Percentiles rank a stretch among this genome's conserved stretches.
These are phyloP conservation scores for Andrena bucephala DNA, from an alignment of 2,888 invertebrate species.

Conservation along the genomic window DNA sequence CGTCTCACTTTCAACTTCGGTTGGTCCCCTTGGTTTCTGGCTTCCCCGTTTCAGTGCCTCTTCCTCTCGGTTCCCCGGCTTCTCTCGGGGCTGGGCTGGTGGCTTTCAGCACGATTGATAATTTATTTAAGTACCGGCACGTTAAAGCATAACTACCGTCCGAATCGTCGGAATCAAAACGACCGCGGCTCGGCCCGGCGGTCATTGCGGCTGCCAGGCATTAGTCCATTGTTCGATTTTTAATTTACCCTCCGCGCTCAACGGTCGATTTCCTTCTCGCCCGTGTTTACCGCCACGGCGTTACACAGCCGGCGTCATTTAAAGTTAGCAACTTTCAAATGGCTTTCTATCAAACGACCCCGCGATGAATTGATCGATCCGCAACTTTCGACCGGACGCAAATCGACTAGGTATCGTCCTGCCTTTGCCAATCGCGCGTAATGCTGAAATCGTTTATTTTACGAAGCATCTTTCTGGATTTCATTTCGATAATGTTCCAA, in stretches of 20 bases:
- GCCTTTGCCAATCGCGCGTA: background rate
- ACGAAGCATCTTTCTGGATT: background rate
- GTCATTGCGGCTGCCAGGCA: slow-evolving; percentile 56
- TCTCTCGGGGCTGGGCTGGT: slow-evolving; percentile 24
- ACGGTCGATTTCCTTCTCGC: slow-evolving; percentile 58
- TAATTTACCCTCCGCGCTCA: slow-evolving; percentile 60
- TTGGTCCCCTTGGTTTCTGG: slow-evolving; percentile 40
- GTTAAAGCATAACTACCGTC: slow-evolving; percentile 75
- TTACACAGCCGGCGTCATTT: slow-evolving; percentile 5
- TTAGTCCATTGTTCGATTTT: slow-evolving; percentile 72
- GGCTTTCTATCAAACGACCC: slow-evolving; percentile 13
- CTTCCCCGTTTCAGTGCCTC: slow-evolving; percentile 35
- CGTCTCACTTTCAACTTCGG: slow-evolving; percentile 61
- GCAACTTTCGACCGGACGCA: background rate
- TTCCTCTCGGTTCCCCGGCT: slow-evolving; percentile 28
- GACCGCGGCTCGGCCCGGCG: slow-evolving; percentile 34
- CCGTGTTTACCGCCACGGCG: background rate
- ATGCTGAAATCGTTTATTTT: background rate
- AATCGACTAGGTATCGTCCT: background rate
- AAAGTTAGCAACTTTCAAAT: slow-evolving; percentile 19
- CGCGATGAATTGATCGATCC: background rate
- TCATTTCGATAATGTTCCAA: background rate
- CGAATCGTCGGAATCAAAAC: slow-evolving; percentile 73
- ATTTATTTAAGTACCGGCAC: slow-evolving; percentile 79
- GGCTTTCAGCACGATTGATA: slow-evolving; percentile 79